Evolutionary conservation across 2,888 invertebrate genomes (phyloP).

Genomic region (Parapristionchus giblindavisi): DNA sequence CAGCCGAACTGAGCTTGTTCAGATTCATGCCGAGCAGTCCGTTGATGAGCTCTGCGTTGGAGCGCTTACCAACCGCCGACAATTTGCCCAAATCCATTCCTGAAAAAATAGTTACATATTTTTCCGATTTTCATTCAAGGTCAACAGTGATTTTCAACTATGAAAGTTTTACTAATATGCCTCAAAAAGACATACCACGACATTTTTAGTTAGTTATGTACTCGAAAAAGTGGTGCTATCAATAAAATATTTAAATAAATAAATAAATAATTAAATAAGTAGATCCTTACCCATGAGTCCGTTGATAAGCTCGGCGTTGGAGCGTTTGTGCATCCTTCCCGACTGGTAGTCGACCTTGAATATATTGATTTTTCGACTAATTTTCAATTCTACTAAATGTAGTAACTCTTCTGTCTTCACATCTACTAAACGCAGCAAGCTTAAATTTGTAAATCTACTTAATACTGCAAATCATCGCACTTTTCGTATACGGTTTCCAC

Average conservation of each 20-base stretch:
- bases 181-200: too few relatives aligned
- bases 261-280: neutral
- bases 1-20: conserved; percentile 59
- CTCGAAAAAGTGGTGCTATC: neutral
- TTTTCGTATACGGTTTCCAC: too few relatives aligned
- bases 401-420: too few relatives aligned
- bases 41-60: conserved; percentile 68
- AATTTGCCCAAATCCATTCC: conserved; percentile 66
- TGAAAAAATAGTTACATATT: neutral
- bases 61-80: conserved; percentile 65
- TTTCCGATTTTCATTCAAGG: neutral
- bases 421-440: too few relatives aligned
- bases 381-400: too few relatives aligned
- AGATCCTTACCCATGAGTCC: conserved; percentile 57
- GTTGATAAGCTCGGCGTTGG: conserved; percentile 67
- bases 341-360: conserved; percentile 44
- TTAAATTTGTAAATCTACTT: too few relatives aligned
- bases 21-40: conserved; percentile 68
- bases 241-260: neutral
- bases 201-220: too few relatives aligned
- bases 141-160: neutral
- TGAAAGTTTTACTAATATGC: neutral
- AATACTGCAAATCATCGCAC: too few relatives aligned
- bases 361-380: too few relatives aligned
- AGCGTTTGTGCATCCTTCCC: conserved; percentile 55